Percentiles rank a stretch among this genome's conserved stretches.
phyloP scores from a whole-genome alignment of 1,140 invertebrate genomes.

The Eulimnadia texana region DNA sequence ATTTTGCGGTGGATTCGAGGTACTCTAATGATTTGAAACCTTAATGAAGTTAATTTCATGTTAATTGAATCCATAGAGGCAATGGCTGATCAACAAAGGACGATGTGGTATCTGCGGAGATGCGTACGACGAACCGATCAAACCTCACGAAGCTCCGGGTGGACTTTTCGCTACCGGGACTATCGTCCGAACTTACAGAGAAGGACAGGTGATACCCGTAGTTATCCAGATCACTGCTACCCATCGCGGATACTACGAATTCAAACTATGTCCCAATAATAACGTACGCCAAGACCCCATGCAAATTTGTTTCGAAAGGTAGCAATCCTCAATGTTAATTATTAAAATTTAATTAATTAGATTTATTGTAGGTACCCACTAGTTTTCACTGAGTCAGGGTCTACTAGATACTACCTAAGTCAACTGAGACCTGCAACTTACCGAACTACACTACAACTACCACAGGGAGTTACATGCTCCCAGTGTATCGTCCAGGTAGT shows the following conservation, averaged over 20 bases:
- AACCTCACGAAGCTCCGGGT: conserved; percentile 26
- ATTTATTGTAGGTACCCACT: not conserved
- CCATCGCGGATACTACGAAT: conserved; percentile 23
- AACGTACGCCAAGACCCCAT: conserved; percentile 20
- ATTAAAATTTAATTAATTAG: not conserved
- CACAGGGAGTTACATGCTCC: conserved; percentile 19
- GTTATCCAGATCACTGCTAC: conserved; percentile 19
- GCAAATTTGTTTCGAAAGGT: conserved; percentile 22
- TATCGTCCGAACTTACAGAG: conserved; percentile 24
- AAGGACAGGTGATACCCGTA: conserved; percentile 18
- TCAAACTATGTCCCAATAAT: conserved; percentile 22
- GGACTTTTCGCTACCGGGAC: conserved; percentile 28
- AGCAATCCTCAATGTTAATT: not conserved
- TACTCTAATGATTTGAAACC: no score
- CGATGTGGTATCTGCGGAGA: conserved; percentile 37
- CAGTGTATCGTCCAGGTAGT: conserved; percentile 23
- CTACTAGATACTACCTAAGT: conserved; percentile 2
- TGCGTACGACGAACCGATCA: conserved; percentile 23
- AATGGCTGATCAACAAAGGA: conserved; percentile 25
- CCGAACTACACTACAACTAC: conserved; percentile 18
- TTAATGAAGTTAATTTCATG: no score
- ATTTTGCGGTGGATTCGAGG: conserved; percentile 43
- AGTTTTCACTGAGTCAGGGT: not conserved
- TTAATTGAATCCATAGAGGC: no score
- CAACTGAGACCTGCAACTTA: conserved; percentile 7